These are phyloP conservation scores for Morpho helenor DNA, from an alignment of 2,888 invertebrate species.

Conservation along the genomic window DNA sequence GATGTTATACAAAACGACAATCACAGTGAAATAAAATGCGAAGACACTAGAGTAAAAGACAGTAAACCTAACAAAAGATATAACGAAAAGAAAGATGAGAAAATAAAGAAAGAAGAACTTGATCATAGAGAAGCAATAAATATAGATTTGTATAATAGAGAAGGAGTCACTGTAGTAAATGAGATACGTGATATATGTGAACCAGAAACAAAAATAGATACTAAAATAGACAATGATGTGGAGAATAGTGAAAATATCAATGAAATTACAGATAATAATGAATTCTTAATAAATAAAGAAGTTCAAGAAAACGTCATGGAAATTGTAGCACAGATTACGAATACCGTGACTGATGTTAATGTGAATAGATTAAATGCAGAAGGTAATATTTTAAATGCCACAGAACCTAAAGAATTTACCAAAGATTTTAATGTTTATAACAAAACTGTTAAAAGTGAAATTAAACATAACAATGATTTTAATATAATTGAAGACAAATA, in stretches of 20 bases:
- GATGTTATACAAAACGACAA: conserved; percentile 21
- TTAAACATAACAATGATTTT: neutral
- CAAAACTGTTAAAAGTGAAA: conserved; percentile 2
- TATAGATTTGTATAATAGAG: conserved; percentile 1
- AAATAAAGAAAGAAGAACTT: neutral
- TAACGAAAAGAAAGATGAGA: neutral
- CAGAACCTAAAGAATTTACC: conserved; percentile 20
- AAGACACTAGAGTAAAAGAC: neutral
- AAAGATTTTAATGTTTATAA: conserved; percentile 6
- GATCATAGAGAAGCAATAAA: conserved; percentile 6
- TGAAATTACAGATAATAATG: conserved; percentile 7
- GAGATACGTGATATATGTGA: neutral
- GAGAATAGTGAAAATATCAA: neutral
- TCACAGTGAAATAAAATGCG: neutral
- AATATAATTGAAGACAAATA: conserved; percentile 14
- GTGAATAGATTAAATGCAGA: conserved; percentile 7
- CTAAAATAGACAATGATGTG: neutral
- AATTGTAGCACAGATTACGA: too few species aligned
- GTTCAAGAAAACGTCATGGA: neutral
- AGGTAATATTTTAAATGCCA: conserved; percentile 16
- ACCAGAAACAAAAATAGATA: too few species aligned
- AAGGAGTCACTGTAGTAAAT: neutral
- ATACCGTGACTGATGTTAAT: neutral
- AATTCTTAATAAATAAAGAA: neutral
- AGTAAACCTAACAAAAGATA: neutral